A percentile compares a stretch with the other conserved stretches of the same genome.
phyloP scores from a whole-genome alignment of 2,797 vertebrate species.

The Moxostoma hubbsi region DNA sequence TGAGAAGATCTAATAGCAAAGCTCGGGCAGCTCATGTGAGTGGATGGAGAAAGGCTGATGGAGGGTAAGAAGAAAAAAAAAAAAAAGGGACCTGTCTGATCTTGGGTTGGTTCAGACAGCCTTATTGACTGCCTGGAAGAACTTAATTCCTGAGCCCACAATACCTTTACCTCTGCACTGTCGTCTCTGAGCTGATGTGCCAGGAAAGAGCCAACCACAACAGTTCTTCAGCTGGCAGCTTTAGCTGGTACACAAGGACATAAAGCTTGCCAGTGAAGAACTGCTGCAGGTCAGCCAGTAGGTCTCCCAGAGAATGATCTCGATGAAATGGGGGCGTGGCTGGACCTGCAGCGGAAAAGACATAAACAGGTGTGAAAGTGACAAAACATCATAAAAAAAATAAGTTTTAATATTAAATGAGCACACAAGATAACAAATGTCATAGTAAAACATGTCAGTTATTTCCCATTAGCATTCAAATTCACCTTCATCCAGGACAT shows the following conservation, averaged over 20 bases:
- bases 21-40: constrained; percentile 50
- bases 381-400: background rate
- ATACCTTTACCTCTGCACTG: constrained; percentile 1
- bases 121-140: background rate
- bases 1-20: constrained; percentile 47
- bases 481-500: background rate
- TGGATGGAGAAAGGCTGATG: constrained; percentile 71
- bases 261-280: constrained; percentile 99
- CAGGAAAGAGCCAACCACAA: constrained; percentile 93
- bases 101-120: constrained; percentile 20
- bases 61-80: constrained; percentile 2
- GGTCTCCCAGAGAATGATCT: constrained; percentile 49
- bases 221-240: constrained; percentile 99
- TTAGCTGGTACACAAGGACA: constrained; percentile 95
- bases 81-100: constrained; percentile 33
- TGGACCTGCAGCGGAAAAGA: constrained; percentile 2
- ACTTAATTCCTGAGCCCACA: background rate
- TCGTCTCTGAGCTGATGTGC: constrained; percentile 22
- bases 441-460: background rate
- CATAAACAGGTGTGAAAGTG: constrained; percentile 8
- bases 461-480: background rate
- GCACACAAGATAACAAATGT: background rate
- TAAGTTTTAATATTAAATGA: background rate
- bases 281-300: constrained; percentile 95
- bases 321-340: background rate